Evolutionary conservation across 2,888 invertebrate genomes (phyloP), one percentile per base, ranked within the genome.

Genomic region (Subacronicta megacephala): DNA sequence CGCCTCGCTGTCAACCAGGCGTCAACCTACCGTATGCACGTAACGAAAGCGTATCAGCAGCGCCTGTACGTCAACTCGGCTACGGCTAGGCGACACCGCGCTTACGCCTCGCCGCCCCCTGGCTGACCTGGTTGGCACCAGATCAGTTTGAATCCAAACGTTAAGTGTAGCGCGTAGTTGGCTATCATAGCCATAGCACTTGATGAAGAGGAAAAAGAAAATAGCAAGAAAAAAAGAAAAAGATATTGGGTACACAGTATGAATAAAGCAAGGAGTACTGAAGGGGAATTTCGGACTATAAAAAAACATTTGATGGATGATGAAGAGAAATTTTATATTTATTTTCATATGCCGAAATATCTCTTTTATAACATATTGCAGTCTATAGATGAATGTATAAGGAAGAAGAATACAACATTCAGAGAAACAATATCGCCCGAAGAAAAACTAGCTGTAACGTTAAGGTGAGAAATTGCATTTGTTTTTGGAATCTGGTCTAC

Each of bases 381-480:
- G 45, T 55, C 50, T 63, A 60, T 63, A 54, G 57, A 64, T 41
- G 42, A 57, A 56, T 61, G 42, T 56, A 51, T 61, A 61, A 46
- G 52, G 44, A 64, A 53, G 59, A 54, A 63, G 56, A 64, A 61
- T 61, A 64, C 52, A 53, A 61, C 52, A 56, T 61, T 60, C 61
- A 68, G 77, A 62, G 64, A 71, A 65, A 64, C 76, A 46, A 67
- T 75, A 51, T 57, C 60, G 44, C 64, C 75, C 45, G 73, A 65
- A 57, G 66, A 72, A 57, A 74, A 71, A 45, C 53, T 79, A 40
- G 72, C 76, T 54, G 42, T 76, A 29, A 79, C 76, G 44, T 62
- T 77, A 62, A 71, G 70, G 31, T 44, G 37, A 52, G 52, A 44
- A 50, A 50, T 46, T 52, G 38, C 45, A 51, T 38, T 50, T 50